Percentiles rank a stretch among this genome's conserved stretches.
Evolutionary conservation across 2,113 vertebrate genomes (phyloP).

Genomic region (Callorhinus ursinus): DNA sequence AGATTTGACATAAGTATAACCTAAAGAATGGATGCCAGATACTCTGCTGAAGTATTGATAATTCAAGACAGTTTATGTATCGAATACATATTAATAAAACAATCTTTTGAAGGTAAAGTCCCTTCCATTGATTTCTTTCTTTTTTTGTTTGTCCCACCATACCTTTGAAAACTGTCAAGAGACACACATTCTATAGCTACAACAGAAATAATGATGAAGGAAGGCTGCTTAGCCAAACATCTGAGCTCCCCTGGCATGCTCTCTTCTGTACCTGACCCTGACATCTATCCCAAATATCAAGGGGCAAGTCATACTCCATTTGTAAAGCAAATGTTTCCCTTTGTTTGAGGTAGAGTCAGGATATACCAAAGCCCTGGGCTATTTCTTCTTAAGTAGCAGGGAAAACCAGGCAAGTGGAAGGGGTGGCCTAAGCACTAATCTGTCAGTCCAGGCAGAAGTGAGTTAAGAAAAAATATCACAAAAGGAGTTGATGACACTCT

Average conservation of each 20-base stretch:
- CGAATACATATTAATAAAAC: not conserved
- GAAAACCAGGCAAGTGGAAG: not conserved
- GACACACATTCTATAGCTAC: not conserved
- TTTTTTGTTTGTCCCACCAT: not conserved
- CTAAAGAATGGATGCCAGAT: not conserved
- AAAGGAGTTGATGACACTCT: not conserved
- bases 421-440: not conserved
- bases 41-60: not conserved
- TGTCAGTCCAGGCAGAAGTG: not conserved
- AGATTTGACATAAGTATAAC: not conserved
- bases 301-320: not conserved
- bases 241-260: not conserved
- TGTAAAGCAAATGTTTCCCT: not conserved
- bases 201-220: not conserved
- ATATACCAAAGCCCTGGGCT: not conserved
- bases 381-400: not conserved
- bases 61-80: not conserved
- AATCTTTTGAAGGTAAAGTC: not conserved
- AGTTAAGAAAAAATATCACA: not conserved
- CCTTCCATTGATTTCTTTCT: not conserved
- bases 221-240: not conserved
- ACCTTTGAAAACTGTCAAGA: not conserved
- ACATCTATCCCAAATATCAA: not conserved
- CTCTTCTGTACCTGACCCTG: not conserved
- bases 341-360: not conserved